Percentiles rank a stretch among this genome's conserved stretches.
Evolutionary conservation across 2,113 vertebrate genomes (phyloP).

Genomic region (Pomatostomus ruficeps): DNA sequence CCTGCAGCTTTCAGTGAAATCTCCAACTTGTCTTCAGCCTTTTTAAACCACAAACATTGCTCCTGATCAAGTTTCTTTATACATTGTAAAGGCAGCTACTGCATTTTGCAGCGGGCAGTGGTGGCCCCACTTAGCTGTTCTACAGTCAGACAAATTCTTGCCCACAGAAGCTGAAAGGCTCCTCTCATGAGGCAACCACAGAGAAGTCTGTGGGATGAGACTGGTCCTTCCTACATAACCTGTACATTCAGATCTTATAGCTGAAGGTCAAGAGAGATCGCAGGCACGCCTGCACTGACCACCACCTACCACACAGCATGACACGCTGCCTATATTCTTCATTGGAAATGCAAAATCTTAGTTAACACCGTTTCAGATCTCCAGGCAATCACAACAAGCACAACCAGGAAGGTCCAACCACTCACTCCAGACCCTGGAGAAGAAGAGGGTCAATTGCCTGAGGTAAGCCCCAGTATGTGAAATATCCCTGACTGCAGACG

Average conservation of each 20-base stretch:
- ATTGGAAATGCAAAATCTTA: background rate
- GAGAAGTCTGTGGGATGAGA: background rate
- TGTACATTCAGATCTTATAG: background rate
- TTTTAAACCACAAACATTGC: background rate
- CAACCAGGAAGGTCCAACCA: background rate
- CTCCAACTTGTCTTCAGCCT: background rate
- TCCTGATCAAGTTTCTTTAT: background rate
- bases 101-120: rapidly evolving
- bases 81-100: background rate
- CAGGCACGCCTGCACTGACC: background rate
- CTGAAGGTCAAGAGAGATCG: background rate
- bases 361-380: background rate
- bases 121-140: background rate
- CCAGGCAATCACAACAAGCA: background rate
- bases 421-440: background rate
- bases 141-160: background rate
- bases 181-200: background rate
- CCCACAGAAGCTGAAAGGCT: background rate
- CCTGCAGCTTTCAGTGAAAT: background rate
- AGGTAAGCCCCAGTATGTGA: background rate
- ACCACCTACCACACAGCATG: too few species aligned
- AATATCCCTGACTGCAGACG: background rate
- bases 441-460: background rate
- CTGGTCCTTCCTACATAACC: background rate
- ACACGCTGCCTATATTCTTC: background rate